These are phyloP conservation scores for Acanthoscelides obtectus DNA, from an alignment of 2,888 invertebrate genomes.

Conservation along the genomic window DNA sequence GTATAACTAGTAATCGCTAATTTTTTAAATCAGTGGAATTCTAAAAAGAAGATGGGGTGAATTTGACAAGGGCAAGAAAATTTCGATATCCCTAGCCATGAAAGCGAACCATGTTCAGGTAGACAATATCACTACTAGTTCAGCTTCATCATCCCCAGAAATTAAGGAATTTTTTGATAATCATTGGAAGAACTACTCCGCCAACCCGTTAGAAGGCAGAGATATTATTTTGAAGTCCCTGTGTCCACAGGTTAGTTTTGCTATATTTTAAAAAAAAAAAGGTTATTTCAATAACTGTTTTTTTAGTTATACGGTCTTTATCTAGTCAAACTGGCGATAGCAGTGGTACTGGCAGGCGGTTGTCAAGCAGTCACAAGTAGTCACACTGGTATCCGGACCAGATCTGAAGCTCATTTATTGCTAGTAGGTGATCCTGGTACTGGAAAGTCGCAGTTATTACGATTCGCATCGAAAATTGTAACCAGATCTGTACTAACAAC, in stretches of 20 bases:
- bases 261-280: too few relatives aligned
- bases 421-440: slow-evolving; percentile 87
- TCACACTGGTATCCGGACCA: slow-evolving; percentile 39
- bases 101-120: slow-evolving; percentile 70
- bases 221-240: slow-evolving; percentile 75
- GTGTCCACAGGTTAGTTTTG: slow-evolving; percentile 67
- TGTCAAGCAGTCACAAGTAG: slow-evolving; percentile 48
- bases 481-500: slow-evolving; percentile 79
- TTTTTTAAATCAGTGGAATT: slow-evolving; percentile 58
- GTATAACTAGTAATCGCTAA: background rate
- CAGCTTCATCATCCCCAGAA: slow-evolving; percentile 58
- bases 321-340: slow-evolving; percentile 79
- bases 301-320: slow-evolving; percentile 81
- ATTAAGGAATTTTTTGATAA: slow-evolving; percentile 63
- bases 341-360: slow-evolving; percentile 62
- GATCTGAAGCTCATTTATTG: slow-evolving; percentile 82
- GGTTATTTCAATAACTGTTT: slow-evolving; percentile 5
- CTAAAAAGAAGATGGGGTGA: slow-evolving; percentile 71
- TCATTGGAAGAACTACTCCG: slow-evolving; percentile 66
- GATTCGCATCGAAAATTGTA: slow-evolving; percentile 62
- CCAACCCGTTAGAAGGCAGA: slow-evolving; percentile 65
- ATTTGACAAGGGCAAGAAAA: slow-evolving; percentile 54
- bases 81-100: slow-evolving; percentile 66
- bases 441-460: slow-evolving; percentile 76
- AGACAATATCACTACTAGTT: slow-evolving; percentile 49